Conservation (phyloP, 2,888 invertebrate genomes). For the Machimus rusticus region DNA sequence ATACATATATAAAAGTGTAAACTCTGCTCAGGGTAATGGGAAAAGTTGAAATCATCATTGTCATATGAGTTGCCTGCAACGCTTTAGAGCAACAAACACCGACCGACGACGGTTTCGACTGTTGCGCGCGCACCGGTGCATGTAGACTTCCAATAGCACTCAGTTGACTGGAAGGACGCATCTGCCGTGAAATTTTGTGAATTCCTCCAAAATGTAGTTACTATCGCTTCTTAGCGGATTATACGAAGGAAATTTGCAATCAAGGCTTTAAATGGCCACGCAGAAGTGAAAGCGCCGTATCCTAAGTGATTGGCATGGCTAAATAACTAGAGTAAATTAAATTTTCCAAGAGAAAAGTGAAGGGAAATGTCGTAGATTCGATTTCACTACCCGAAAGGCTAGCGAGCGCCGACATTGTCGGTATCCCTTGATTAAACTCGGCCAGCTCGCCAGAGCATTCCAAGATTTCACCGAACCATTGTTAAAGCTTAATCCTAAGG, state of each 20-base stretch:
- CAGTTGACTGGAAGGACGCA: constrained; percentile 12
- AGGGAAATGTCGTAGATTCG: background rate
- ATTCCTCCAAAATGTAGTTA: constrained; percentile 8
- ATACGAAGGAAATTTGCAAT: background rate
- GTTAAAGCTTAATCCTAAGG: constrained; percentile 19
- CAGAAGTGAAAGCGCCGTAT: background rate
- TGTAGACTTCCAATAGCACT: background rate
- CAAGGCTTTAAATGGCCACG: background rate
- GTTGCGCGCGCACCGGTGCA: constrained; percentile 24
- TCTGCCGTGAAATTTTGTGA: background rate
- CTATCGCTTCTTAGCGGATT: background rate
- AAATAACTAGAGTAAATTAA: background rate
- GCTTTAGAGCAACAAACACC: background rate
- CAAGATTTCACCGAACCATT: background rate
- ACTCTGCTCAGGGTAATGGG: background rate
- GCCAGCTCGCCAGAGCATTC: background rate
- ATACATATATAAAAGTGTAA: background rate
- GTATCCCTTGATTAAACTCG: background rate
- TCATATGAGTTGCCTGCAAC: background rate
- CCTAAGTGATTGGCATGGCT: background rate
- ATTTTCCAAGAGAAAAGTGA: background rate
- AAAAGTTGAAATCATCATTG: background rate
- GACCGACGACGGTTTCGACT: background rate
- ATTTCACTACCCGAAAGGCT: background rate
- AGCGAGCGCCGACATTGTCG: background rate